Evolutionary conservation across 1,140 invertebrate species (phyloP).

Genomic region (Platorchestia sp.): DNA sequence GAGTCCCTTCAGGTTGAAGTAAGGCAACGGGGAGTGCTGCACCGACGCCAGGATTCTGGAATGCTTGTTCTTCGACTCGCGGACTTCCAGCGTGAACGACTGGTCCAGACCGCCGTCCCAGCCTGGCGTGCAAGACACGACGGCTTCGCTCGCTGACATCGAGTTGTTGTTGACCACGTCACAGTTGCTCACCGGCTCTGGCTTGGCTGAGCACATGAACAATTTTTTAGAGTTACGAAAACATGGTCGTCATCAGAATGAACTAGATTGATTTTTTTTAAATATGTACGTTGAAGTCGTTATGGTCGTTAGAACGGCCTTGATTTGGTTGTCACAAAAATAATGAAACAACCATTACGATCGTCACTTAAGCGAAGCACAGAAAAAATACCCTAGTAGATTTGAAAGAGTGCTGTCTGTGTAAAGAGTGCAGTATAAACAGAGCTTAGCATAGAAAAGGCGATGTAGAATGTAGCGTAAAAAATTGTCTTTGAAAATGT

Average conservation of each 20-base stretch:
- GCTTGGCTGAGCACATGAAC: conserved; percentile 77
- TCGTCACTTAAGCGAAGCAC: no score
- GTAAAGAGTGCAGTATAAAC: no score
- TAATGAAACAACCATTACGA: no score
- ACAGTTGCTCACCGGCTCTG: conserved; percentile 87
- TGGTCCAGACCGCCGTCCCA: conserved; percentile 85
- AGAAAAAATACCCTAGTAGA: no score
- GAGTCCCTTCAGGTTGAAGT: conserved; percentile 82
- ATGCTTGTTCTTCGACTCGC: conserved; percentile 57
- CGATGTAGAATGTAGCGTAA: no score
- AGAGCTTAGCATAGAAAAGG: no score
- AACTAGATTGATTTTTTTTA: no score
- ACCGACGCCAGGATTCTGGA: conserved; percentile 59
- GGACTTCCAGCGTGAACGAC: conserved; percentile 84
- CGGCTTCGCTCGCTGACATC: conserved; percentile 78
- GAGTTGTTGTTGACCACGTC: conserved; percentile 80
- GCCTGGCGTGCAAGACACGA: conserved; percentile 82
- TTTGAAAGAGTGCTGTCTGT: no score
- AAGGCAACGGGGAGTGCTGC: conserved; percentile 58
- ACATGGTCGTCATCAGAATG: background rate
- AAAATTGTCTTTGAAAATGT: no score
- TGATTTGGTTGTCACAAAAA: no score
- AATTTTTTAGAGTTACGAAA: background rate
- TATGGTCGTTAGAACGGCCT: no score
- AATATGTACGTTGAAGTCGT: no score